phyloP scores from a whole-genome alignment of 2,888 invertebrate genomes.

The Gandaritis pyraliata region DNA sequence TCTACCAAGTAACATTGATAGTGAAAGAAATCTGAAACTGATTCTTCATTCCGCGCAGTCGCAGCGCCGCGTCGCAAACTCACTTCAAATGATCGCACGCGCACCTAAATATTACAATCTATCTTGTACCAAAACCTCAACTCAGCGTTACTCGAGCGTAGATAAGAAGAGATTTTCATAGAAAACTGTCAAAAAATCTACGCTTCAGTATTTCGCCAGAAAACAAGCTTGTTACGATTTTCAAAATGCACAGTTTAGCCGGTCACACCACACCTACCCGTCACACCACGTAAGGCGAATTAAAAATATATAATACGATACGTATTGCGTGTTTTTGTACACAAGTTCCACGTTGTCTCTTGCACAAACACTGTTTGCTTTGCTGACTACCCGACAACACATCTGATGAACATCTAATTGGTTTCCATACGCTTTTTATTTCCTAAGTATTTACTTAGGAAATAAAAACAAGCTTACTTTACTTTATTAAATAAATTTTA shows the following conservation, averaged over 20 bases:
- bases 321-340: slow-evolving; percentile 28
- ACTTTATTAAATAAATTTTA: no score
- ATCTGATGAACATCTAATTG: not conserved
- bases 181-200: no score
- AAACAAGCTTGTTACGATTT: slow-evolving; percentile 15
- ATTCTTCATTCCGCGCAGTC: not conserved
- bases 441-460: no score
- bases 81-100: slow-evolving; percentile 2
- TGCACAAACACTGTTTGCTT: slow-evolving; percentile 30
- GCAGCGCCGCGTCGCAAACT: not conserved
- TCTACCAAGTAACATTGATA: not conserved
- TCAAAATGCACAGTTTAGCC: slow-evolving; percentile 37
- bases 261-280: slow-evolving; percentile 19
- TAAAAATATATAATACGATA: slow-evolving; percentile 36
- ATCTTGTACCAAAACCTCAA: no score
- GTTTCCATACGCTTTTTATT: no score
- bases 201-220: no score
- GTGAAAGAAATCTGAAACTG: not conserved
- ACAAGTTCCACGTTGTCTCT: slow-evolving; percentile 33
- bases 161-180: no score
- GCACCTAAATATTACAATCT: not conserved
- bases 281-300: slow-evolving; percentile 24
- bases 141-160: no score
- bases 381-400: slow-evolving; percentile 1
- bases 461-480: no score